A percentile compares a stretch with the other conserved stretches of the same genome.
Conservation (phyloP, 2,888 invertebrate genomes). For the Rotaria socialis region DNA sequence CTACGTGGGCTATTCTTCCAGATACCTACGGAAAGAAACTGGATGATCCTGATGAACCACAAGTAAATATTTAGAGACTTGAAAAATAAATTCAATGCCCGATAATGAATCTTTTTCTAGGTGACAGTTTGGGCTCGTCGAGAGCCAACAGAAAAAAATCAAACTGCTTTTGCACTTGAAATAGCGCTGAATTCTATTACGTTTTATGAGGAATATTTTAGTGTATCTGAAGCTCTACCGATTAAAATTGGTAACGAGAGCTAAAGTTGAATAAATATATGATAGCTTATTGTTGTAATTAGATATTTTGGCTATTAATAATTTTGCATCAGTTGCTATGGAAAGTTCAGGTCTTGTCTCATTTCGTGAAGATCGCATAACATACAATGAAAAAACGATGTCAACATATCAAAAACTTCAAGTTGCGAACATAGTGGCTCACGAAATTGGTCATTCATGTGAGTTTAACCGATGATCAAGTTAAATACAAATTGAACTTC, state of each 20-base stretch:
- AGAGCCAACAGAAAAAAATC: conserved; percentile 27
- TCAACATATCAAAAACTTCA: conserved; percentile 35
- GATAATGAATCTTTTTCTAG: neutral
- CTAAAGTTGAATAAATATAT: no score
- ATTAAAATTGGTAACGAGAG: conserved; percentile 4
- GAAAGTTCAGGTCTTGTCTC: conserved; percentile 38
- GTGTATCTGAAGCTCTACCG: conserved; percentile 32
- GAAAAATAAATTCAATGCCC: neutral
- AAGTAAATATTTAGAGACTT: neutral
- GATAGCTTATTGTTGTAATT: neutral
- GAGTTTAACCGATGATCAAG: neutral
- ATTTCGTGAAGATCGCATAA: conserved; percentile 39
- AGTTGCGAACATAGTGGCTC: conserved; percentile 38
- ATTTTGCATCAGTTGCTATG: conserved; percentile 30
- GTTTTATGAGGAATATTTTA: conserved; percentile 20
- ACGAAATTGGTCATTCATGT: conserved; percentile 43
- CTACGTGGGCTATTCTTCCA: conserved; percentile 44
- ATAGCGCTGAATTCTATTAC: conserved; percentile 10
- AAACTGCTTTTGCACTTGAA: conserved; percentile 24
- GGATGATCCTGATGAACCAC: neutral
- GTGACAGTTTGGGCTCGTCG: conserved; percentile 34
- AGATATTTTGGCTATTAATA: conserved; percentile 36
- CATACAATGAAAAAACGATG: conserved; percentile 34
- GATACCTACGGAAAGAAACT: conserved; percentile 5
- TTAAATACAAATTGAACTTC: neutral